Percentiles rank a stretch among this genome's conserved stretches.
Evolutionary conservation across 2,113 vertebrate species (phyloP).

Genomic region (Campylorhamphus procurvoides): DNA sequence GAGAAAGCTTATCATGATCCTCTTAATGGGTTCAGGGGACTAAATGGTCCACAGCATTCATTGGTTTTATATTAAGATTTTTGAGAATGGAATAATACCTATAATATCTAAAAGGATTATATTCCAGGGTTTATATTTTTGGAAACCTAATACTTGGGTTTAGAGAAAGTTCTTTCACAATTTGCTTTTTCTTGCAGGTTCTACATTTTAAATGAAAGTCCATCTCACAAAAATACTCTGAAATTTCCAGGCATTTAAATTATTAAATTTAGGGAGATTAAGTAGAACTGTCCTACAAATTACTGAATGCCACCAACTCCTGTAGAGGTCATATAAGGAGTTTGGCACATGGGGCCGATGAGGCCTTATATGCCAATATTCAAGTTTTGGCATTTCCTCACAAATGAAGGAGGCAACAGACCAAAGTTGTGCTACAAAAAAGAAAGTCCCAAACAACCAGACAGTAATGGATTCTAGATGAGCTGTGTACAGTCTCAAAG

Average conservation of each 20-base stretch:
- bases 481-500: neutral
- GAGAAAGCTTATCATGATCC: neutral
- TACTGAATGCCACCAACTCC: neutral
- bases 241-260: constrained; percentile 23
- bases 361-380: neutral
- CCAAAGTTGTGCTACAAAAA: neutral
- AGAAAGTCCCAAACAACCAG: neutral
- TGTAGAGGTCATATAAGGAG: neutral
- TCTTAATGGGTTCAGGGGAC: constrained; percentile 2
- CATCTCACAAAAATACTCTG: neutral
- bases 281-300: neutral
- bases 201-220: constrained; percentile 18
- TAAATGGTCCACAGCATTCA: neutral
- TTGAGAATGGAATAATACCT: neutral
- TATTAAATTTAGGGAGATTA: constrained; percentile 22
- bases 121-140: constrained; percentile 13
- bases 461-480: neutral
- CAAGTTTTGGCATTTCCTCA: neutral
- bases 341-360: accelerated
- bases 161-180: constrained; percentile 11
- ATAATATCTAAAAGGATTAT: constrained; percentile 17
- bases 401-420: neutral
- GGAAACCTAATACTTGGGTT: constrained; percentile 5
- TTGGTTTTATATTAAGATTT: constrained; percentile 16
- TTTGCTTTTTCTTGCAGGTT: constrained; percentile 31